A percentile compares a stretch with the other conserved stretches of the same genome.
Evolutionary conservation across 2,797 vertebrate species (phyloP).

Genomic region (Chiloscyllium punctatum): DNA sequence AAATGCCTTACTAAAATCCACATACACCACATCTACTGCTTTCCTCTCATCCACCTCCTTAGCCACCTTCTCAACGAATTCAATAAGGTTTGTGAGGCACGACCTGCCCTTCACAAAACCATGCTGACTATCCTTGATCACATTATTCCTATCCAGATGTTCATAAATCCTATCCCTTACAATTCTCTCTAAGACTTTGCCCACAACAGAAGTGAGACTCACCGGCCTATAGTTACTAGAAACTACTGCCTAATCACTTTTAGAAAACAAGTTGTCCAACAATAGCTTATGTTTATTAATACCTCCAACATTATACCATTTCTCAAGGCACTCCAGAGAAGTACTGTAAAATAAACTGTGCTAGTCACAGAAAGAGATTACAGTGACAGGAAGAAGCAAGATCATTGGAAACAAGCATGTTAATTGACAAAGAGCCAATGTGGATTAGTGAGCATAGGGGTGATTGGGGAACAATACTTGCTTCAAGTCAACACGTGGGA

Average conservation of each 20-base stretch:
- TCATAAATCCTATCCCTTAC: too few relatives aligned
- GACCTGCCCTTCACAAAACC: too few relatives aligned
- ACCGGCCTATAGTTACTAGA: too few relatives aligned
- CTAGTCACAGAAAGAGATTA: neutral
- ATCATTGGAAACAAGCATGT: neutral
- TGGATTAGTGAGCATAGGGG: neutral
- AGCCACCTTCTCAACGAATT: too few relatives aligned
- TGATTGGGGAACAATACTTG: neutral
- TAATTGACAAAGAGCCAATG: neutral
- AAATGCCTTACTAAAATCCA: too few relatives aligned
- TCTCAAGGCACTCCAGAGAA: neutral
- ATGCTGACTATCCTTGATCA: too few relatives aligned
- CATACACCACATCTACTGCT: too few relatives aligned
- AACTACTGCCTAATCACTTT: neutral
- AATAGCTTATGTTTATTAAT: neutral
- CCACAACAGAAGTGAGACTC: too few relatives aligned
- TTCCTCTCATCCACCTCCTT: too few relatives aligned
- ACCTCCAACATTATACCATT: neutral
- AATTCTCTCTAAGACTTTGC: too few relatives aligned
- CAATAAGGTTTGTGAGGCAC: too few relatives aligned
- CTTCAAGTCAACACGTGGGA: neutral
- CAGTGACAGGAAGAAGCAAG: neutral
- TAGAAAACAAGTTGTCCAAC: neutral
- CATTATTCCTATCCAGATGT: too few relatives aligned
- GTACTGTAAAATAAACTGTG: neutral